Evolutionary conservation across 2,888 invertebrate species (phyloP).

Genomic region (Orthosia cruda): DNA sequence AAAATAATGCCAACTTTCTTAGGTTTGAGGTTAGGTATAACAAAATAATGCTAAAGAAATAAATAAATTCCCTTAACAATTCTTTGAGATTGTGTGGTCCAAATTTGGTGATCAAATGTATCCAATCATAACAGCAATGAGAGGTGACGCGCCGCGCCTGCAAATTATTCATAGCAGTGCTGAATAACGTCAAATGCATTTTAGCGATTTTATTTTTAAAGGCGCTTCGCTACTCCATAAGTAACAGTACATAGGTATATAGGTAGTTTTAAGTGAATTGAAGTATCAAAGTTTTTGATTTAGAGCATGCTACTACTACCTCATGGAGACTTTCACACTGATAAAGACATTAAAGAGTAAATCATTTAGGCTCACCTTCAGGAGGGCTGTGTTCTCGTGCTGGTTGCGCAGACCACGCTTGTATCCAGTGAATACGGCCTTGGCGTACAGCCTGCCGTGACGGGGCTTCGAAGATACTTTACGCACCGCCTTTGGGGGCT

Average conservation of each 20-base stretch:
- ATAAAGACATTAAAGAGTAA: not conserved
- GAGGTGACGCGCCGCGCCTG: not conserved
- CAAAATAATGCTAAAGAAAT: not conserved
- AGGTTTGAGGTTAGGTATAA: not conserved
- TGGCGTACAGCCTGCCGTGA: conserved; percentile 98
- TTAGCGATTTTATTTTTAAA: not conserved
- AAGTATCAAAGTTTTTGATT: not conserved
- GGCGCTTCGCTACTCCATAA: not conserved
- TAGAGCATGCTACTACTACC: conserved; percentile 8
- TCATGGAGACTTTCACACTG: conserved; percentile 33
- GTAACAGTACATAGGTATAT: too few species aligned
- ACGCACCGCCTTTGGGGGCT: conserved; percentile 89
- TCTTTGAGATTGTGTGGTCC: not conserved
- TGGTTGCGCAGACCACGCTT: conserved; percentile 99
- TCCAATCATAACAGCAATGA: too few species aligned
- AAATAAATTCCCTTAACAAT: not conserved
- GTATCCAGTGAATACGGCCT: conserved; percentile 98
- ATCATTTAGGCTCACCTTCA: conserved; percentile 92
- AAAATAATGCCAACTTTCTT: not conserved
- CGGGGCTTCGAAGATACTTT: conserved; percentile 91
- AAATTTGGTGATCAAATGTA: not conserved
- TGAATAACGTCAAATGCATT: not conserved
- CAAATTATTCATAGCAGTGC: conserved; percentile 4
- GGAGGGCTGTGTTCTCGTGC: conserved; percentile 98
- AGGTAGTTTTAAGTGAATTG: not conserved